These are phyloP conservation scores for Mus pahari DNA, from an alignment of 2,113 vertebrate species.

Conservation along the genomic window DNA sequence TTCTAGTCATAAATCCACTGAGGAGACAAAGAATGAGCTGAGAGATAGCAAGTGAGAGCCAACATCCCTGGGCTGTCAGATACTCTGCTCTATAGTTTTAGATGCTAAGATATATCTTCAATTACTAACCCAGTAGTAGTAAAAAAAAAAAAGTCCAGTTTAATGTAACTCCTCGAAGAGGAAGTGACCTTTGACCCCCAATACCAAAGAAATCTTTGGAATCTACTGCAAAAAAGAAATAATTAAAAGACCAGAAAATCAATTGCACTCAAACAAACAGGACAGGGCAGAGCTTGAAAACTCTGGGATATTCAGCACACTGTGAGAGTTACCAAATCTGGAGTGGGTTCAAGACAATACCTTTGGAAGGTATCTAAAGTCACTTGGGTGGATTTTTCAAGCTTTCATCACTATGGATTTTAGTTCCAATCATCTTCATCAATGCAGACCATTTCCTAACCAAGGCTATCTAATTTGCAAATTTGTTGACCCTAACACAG, in stretches of 20 bases:
- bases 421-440: background rate
- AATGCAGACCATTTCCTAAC: background rate
- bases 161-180: slow-evolving; percentile 52
- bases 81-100: background rate
- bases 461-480: slow-evolving; percentile 3
- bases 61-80: background rate
- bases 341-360: background rate
- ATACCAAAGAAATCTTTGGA: slow-evolving; percentile 68
- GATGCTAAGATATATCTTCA: slow-evolving; percentile 53
- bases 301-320: background rate
- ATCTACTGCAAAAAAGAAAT: slow-evolving; percentile 71
- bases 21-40: slow-evolving; percentile 19
- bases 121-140: slow-evolving; percentile 50
- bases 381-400: background rate
- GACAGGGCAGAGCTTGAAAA: slow-evolving; percentile 33
- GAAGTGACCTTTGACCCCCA: slow-evolving; percentile 65
- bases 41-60: background rate
- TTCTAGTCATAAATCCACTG: background rate
- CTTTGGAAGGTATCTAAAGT: background rate
- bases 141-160: slow-evolving; percentile 44
- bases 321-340: background rate
- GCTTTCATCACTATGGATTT: background rate
- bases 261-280: slow-evolving; percentile 64
- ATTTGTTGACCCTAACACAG: background rate
- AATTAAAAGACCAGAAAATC: slow-evolving; percentile 70